These are phyloP conservation scores for Syngnathus scovelli DNA, from an alignment of 2,113 vertebrate species.

Conservation along the genomic window DNA sequence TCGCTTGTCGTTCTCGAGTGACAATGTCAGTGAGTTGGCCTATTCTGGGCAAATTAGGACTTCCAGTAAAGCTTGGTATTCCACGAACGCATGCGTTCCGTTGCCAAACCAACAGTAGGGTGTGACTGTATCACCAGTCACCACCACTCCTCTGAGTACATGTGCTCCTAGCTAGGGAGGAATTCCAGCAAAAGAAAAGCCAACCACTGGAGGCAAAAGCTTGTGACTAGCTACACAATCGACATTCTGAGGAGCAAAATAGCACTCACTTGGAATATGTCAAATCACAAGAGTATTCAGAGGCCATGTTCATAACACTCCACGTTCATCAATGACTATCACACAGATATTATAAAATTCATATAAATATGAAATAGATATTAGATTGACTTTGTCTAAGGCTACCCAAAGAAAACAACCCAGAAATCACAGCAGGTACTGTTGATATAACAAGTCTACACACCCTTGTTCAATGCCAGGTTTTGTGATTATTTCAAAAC, in stretches of 20 bases:
- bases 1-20: neutral
- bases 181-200: slow-evolving; percentile 38
- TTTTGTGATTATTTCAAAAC: neutral
- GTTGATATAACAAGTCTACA: too few relatives aligned
- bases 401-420: too few relatives aligned
- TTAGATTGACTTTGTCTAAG: too few relatives aligned
- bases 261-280: neutral
- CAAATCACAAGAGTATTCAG: neutral
- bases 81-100: slow-evolving; percentile 31
- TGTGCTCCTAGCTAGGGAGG: slow-evolving; percentile 42
- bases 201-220: slow-evolving; percentile 25
- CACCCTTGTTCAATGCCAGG: neutral
- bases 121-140: slow-evolving; percentile 42
- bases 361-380: too few relatives aligned
- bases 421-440: too few relatives aligned
- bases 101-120: slow-evolving; percentile 50
- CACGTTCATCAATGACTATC: neutral
- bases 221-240: slow-evolving; percentile 34
- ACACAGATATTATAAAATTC: neutral
- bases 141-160: slow-evolving; percentile 34
- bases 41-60: slow-evolving; percentile 9
- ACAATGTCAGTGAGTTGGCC: neutral
- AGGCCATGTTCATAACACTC: neutral
- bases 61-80: slow-evolving; percentile 33
- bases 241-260: neutral